These are phyloP conservation scores for Drosophila rubida DNA, from an alignment of 2,888 invertebrate species.

Conservation along the genomic window DNA sequence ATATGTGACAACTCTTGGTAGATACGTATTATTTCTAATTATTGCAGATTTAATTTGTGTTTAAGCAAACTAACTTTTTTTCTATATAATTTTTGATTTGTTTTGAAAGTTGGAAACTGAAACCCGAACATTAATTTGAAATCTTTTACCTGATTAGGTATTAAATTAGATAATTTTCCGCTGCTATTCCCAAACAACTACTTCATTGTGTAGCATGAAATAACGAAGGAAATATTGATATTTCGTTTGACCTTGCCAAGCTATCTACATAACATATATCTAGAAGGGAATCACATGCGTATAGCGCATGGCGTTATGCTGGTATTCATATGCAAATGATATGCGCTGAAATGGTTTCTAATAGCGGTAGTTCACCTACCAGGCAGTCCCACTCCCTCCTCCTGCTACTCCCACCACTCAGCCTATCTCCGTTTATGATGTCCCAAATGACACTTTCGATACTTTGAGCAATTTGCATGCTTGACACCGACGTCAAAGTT, in stretches of 20 bases:
- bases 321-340: conserved; percentile 16
- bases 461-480: conserved; percentile 71
- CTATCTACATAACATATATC: too few species aligned
- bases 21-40: too few species aligned
- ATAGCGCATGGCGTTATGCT: conserved; percentile 8
- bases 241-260: conserved; percentile 58
- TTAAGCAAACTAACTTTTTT: too few species aligned
- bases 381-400: background rate
- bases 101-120: too few species aligned
- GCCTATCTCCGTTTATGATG: conserved; percentile 5
- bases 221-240: conserved; percentile 17
- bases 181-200: too few species aligned
- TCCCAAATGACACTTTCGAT: conserved; percentile 70
- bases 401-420: background rate
- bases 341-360: conserved; percentile 17
- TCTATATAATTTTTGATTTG: too few species aligned
- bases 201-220: background rate
- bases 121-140: too few species aligned
- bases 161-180: too few species aligned
- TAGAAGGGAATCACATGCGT: conserved; percentile 26
- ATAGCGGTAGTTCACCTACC: conserved; percentile 2
- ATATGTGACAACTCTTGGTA: too few species aligned
- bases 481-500: conserved; percentile 64
- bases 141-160: too few species aligned
- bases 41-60: too few species aligned